phyloP scores from a whole-genome alignment of 2,888 invertebrate genomes.

The Trachelus stipa region DNA sequence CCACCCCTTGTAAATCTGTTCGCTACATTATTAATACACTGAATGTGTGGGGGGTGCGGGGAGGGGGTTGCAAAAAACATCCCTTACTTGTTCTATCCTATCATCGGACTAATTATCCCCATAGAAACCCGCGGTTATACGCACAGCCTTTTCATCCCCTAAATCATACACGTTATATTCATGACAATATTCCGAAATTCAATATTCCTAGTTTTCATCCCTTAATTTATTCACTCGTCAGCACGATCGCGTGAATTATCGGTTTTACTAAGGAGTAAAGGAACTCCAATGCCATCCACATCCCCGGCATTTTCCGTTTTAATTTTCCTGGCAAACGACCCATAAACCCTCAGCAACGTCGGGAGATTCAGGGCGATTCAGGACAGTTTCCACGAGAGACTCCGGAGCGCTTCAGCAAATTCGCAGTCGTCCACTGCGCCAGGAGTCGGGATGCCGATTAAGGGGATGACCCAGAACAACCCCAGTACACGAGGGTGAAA shows the following conservation, averaged over 20 bases:
- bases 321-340: constrained; percentile 24
- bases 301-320: constrained; percentile 16
- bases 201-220: not conserved
- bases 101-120: constrained; percentile 16
- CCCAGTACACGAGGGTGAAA: constrained; percentile 18
- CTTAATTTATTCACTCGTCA: not conserved
- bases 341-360: constrained; percentile 21
- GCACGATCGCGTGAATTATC: not conserved
- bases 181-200: not conserved
- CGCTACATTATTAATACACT: constrained; percentile 19
- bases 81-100: constrained; percentile 7
- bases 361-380: not conserved
- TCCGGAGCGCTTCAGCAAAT: constrained; percentile 6
- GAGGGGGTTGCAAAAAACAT: constrained; percentile 5
- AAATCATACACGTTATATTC: not conserved
- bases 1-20: constrained; percentile 20
- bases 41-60: not conserved
- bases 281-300: not conserved
- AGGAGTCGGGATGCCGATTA: constrained; percentile 8
- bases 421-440: not conserved
- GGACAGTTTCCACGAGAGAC: constrained; percentile 7
- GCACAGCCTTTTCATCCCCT: not conserved
- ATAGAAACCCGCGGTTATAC: not conserved
- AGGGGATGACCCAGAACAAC: constrained; percentile 29
- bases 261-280: not conserved